Conservation (phyloP, 2,888 invertebrate genomes). For the Leptopilina drosophilae region DNA sequence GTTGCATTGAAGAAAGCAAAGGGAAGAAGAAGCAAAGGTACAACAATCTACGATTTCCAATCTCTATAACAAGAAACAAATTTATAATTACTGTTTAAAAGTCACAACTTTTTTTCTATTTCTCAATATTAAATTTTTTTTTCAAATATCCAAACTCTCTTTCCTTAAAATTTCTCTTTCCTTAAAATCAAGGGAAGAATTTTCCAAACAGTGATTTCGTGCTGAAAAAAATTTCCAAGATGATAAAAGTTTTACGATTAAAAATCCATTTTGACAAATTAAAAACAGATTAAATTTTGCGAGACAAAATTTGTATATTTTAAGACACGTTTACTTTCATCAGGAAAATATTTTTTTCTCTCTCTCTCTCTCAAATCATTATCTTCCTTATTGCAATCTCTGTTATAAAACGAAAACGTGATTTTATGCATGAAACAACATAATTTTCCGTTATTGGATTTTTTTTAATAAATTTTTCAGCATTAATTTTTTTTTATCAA, state of each 20-base stretch:
- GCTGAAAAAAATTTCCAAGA: background rate
- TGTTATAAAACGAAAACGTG: no score
- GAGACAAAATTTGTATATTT: background rate
- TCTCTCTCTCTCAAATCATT: background rate
- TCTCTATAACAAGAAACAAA: background rate
- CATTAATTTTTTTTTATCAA: background rate
- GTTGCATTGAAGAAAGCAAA: slow-evolving; percentile 32
- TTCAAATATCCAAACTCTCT: background rate
- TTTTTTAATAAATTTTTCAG: background rate
- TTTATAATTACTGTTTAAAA: background rate
- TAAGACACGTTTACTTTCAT: slow-evolving; percentile 5
- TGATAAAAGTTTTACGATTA: background rate
- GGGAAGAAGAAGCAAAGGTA: slow-evolving; percentile 6
- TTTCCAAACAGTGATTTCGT: background rate
- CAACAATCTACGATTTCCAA: background rate
- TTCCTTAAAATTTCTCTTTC: background rate
- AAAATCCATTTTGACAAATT: background rate
- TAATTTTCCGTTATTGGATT: background rate
- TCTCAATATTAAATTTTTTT: no score
- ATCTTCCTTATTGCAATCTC: background rate
- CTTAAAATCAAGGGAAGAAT: background rate
- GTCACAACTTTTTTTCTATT: no score
- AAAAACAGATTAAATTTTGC: background rate
- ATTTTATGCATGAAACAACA: background rate
- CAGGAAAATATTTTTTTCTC: background rate